A percentile compares a stretch with the other conserved stretches of the same genome.
Evolutionary conservation across 2,113 vertebrate species (phyloP).

Genomic region (Tursiops truncatus): DNA sequence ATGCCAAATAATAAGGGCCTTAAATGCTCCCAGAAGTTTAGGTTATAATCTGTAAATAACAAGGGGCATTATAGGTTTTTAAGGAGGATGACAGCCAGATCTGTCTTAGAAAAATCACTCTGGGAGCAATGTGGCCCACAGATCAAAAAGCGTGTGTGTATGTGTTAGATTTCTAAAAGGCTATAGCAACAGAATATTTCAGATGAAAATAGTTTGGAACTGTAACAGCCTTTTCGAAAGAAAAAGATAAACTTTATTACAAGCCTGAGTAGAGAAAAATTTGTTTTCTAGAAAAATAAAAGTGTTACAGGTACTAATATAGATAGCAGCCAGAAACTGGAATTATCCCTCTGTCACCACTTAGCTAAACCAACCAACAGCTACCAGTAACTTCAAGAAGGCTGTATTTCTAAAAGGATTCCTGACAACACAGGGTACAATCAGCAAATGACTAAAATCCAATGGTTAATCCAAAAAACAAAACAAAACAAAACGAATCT

Average conservation of each 20-base stretch:
- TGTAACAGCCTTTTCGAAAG: not conserved
- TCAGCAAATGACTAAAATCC: constrained; percentile 3
- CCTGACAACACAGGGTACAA: not conserved
- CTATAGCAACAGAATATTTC: not conserved
- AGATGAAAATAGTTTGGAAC: not conserved
- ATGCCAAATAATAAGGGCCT: not conserved
- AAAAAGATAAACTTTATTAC: not conserved
- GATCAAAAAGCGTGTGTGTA: not conserved
- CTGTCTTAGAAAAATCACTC: not conserved
- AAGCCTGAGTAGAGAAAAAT: not conserved
- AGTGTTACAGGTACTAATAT: not conserved
- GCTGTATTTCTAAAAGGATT: not conserved
- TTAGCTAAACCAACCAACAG: not conserved
- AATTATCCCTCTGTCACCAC: not conserved
- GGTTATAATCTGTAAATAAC: constrained; percentile 6
- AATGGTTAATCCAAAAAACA: not conserved
- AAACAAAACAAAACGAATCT: not conserved
- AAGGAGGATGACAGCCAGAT: not conserved
- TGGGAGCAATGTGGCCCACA: not conserved
- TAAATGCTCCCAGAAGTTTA: not conserved
- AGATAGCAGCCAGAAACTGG: not conserved
- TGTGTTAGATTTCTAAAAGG: not conserved
- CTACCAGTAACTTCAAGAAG: not conserved
- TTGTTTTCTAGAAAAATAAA: not conserved
- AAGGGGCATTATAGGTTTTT: not conserved